These are phyloP conservation scores for Calameuta filiformis DNA, from an alignment of 2,888 invertebrate species.

Conservation along the genomic window DNA sequence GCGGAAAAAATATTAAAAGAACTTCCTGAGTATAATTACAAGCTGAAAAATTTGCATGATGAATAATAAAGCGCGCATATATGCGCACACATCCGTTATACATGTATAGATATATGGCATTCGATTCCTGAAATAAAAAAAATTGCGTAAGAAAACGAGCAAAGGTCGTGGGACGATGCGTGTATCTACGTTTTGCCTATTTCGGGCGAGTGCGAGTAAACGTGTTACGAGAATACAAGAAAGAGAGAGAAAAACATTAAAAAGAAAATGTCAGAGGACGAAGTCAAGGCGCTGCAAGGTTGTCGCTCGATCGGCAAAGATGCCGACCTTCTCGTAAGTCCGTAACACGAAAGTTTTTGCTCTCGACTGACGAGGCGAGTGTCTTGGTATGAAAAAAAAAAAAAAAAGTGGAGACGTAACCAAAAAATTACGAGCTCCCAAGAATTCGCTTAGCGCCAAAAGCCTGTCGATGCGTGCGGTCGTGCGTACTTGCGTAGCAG, in stretches of 20 bases:
- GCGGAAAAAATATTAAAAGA: neutral
- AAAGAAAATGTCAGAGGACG: neutral
- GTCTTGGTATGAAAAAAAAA: neutral
- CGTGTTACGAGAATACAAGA: neutral
- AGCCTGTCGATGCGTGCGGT: neutral
- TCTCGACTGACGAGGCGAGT: neutral
- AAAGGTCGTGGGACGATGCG: neutral
- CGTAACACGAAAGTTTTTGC: neutral
- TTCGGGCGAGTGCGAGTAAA: neutral
- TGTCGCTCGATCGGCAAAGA: neutral
- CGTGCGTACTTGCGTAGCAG: neutral
- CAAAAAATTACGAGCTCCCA: neutral
- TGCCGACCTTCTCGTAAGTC: neutral
- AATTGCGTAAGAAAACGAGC: neutral
- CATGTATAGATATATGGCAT: neutral
- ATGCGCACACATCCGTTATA: neutral
- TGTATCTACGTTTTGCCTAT: neutral
- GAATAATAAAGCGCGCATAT: neutral
- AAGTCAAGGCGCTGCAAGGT: neutral
- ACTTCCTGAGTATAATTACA: neutral
- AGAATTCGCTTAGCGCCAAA: neutral
- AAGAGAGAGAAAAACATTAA: neutral
- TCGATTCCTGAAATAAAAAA: neutral
- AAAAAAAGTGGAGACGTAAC: neutral
- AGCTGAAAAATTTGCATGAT: neutral